A percentile compares a stretch with the other conserved stretches of the same genome.
Conservation (phyloP, 2,113 vertebrate genomes). For the Peromyscus maniculatus region DNA sequence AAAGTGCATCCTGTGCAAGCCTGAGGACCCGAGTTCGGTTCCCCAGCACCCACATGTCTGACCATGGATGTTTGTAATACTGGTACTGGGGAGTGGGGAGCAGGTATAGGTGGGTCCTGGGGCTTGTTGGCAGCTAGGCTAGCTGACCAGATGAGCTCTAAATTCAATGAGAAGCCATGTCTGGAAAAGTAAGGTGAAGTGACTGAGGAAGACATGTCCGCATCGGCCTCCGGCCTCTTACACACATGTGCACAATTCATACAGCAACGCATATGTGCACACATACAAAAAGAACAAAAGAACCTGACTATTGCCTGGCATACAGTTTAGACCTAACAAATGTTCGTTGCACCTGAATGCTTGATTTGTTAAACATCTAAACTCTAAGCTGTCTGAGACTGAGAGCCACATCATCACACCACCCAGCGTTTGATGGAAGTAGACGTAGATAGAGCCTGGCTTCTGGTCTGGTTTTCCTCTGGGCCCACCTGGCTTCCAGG, state of each 20-base stretch:
- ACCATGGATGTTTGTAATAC: no score
- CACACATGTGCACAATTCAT: not conserved
- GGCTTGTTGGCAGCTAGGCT: not conserved
- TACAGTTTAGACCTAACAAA: not conserved
- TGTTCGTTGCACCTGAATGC: not conserved
- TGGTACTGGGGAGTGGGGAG: no score
- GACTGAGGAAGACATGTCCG: not conserved
- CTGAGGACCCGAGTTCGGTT: not conserved
- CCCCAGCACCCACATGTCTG: not conserved
- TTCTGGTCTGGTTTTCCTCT: not conserved
- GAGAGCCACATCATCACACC: not conserved
- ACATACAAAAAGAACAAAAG: not conserved
- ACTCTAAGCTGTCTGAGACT: not conserved
- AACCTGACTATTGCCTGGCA: not conserved
- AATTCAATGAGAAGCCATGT: not conserved
- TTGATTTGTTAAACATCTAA: not conserved
- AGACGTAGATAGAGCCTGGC: no score
- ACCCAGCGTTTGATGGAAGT: not conserved
- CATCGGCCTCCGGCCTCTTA: not conserved
- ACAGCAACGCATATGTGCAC: not conserved
- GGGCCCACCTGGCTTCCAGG: not conserved
- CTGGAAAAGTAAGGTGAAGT: not conserved
- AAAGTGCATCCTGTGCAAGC: no score
- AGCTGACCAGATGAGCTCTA: not conserved
- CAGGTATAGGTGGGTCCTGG: not conserved